Conservation (phyloP, 2,888 invertebrate species). For the Oscheius sp. region DNA sequence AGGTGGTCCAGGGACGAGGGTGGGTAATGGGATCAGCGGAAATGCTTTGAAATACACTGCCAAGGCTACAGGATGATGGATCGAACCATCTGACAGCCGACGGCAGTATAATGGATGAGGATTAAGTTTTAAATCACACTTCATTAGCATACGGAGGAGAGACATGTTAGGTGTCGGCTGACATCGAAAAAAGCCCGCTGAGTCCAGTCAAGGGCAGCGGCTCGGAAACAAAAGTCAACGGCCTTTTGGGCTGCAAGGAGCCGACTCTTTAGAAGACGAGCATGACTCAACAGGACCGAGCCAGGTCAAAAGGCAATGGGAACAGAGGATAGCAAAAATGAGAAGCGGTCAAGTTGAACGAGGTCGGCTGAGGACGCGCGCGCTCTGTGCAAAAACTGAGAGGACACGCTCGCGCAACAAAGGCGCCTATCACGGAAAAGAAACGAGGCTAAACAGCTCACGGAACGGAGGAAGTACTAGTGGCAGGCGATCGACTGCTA, state of each 20-base stretch:
- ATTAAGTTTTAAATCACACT: conserved; percentile 14
- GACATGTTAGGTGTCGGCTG: not conserved
- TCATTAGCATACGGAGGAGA: conserved; percentile 14
- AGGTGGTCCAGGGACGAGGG: no score
- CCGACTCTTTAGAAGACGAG: conserved; percentile 8
- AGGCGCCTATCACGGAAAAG: not conserved
- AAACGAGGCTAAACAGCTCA: not conserved
- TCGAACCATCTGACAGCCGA: conserved; percentile 29
- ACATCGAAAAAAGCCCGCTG: conserved; percentile 8
- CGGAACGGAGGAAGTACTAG: conserved; percentile 25
- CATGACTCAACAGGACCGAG: not conserved
- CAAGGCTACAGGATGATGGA: conserved; percentile 27
- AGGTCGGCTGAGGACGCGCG: no score
- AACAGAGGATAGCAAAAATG: not conserved
- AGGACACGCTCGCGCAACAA: not conserved
- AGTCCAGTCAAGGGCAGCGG: conserved; percentile 30
- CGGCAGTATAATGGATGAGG: conserved; percentile 17
- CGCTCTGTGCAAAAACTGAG: not conserved
- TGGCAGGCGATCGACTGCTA: conserved; percentile 21
- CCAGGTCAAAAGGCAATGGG: not conserved
- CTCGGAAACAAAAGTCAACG: conserved; percentile 23
- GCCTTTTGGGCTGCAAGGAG: not conserved
- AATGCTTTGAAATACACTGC: conserved; percentile 23
- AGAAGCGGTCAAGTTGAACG: no score
- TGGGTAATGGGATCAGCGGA: conserved; percentile 28